These are phyloP conservation scores for Ochropleura plecta DNA, from an alignment of 2,888 invertebrate genomes.

Conservation along the genomic window DNA sequence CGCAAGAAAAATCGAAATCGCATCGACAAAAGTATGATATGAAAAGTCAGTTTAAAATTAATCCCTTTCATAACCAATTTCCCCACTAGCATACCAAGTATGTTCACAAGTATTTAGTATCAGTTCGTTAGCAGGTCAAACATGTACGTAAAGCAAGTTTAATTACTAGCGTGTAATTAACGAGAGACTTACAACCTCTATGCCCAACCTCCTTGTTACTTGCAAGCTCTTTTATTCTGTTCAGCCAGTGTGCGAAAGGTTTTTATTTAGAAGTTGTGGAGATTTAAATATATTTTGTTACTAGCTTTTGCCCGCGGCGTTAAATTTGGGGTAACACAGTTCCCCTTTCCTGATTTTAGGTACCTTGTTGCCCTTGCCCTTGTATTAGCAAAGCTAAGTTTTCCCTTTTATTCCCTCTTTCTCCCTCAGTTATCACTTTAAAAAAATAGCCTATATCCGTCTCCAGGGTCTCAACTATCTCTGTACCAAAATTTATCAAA, in stretches of 20 bases:
- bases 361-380: too few relatives aligned
- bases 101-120: constrained; percentile 33
- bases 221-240: constrained; percentile 13
- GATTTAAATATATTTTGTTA: neutral
- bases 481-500: too few relatives aligned
- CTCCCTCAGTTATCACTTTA: too few relatives aligned
- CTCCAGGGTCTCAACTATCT: too few relatives aligned
- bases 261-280: neutral
- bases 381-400: too few relatives aligned
- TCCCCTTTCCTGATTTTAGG: too few relatives aligned
- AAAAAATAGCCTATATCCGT: too few relatives aligned
- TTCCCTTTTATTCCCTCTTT: too few relatives aligned
- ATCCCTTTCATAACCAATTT: constrained; percentile 5
- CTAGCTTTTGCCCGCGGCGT: neutral
- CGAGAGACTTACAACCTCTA: constrained; percentile 19
- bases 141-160: constrained; percentile 70
- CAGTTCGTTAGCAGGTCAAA: constrained; percentile 74
- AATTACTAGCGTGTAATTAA: constrained; percentile 66
- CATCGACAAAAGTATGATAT: too few relatives aligned
- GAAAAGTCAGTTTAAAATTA: constrained; percentile 9
- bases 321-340: too few relatives aligned
- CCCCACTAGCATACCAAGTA: neutral
- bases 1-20: too few relatives aligned
- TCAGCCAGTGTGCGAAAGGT: constrained; percentile 8
- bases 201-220: constrained; percentile 17